phyloP scores from a whole-genome alignment of 2,113 vertebrate species.

The Phyllopteryx taeniolatus region DNA sequence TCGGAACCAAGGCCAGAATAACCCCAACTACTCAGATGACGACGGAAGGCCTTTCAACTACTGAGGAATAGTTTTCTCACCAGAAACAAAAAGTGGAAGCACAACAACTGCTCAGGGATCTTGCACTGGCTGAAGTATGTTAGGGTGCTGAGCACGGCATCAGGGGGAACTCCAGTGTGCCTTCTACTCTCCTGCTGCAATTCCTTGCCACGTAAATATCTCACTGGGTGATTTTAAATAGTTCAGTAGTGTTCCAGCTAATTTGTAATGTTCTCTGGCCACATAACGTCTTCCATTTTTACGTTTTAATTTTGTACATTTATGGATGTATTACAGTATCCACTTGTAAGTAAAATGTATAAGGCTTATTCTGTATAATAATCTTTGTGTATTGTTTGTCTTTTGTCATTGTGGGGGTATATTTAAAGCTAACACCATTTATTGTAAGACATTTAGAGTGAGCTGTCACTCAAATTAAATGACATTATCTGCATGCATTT shows the following conservation, averaged over 20 bases:
- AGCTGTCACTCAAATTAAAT: neutral
- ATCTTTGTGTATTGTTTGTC: neutral
- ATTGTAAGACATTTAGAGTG: neutral
- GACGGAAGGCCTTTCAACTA: constrained; percentile 20
- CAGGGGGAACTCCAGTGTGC: neutral
- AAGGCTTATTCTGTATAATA: neutral
- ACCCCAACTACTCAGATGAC: constrained; percentile 35
- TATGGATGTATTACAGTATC: neutral
- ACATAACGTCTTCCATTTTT: neutral
- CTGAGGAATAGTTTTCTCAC: neutral
- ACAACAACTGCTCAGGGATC: neutral
- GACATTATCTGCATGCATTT: neutral
- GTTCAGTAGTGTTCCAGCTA: neutral
- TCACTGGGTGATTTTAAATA: neutral
- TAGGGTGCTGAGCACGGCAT: neutral
- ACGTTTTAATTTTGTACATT: neutral
- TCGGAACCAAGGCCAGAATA: constrained; percentile 45
- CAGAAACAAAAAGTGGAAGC: neutral
- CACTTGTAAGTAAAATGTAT: neutral
- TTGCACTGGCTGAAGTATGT: neutral
- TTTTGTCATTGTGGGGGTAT: neutral
- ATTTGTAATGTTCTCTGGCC: neutral
- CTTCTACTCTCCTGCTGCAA: neutral
- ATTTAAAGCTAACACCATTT: neutral
- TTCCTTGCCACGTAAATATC: neutral